Conservation (phyloP, 64 coral and sea anemone species). For the Stichodactyla mertensii region DNA sequence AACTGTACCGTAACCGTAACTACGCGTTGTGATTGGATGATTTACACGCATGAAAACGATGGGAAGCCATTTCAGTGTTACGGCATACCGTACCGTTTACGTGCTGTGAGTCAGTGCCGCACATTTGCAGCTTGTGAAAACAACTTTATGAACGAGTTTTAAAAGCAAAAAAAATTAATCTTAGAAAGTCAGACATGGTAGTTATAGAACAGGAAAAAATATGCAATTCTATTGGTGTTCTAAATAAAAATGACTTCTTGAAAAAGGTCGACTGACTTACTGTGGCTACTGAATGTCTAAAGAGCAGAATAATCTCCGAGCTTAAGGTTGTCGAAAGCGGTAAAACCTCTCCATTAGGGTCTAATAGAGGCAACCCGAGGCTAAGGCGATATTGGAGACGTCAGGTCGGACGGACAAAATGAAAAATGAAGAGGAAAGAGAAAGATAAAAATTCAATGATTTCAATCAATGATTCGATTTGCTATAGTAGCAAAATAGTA, state of each 20-base stretch:
- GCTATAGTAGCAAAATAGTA: background rate
- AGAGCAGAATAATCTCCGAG: background rate
- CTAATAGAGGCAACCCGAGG: background rate
- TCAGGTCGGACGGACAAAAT: background rate
- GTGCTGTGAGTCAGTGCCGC: no score
- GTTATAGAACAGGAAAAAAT: background rate
- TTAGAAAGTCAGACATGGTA: background rate
- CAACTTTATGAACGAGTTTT: background rate
- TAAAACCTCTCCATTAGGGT: background rate
- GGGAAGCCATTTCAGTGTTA: no score
- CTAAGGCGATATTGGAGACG: no score
- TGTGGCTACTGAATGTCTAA: conserved; percentile 7
- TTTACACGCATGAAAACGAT: no score
- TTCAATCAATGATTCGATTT: background rate
- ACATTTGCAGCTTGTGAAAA: background rate
- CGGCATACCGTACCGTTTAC: no score
- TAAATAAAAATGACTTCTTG: no score
- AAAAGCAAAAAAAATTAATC: background rate
- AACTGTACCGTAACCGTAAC: no score
- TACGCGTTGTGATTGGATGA: no score
- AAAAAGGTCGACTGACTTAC: background rate
- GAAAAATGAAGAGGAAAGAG: background rate
- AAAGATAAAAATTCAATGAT: background rate
- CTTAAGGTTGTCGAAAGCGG: background rate
- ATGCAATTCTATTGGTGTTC: background rate